A percentile compares a stretch with the other conserved stretches of the same genome.
phyloP scores from a whole-genome alignment of 1,140 invertebrate species.

The Drosophila azteca region DNA sequence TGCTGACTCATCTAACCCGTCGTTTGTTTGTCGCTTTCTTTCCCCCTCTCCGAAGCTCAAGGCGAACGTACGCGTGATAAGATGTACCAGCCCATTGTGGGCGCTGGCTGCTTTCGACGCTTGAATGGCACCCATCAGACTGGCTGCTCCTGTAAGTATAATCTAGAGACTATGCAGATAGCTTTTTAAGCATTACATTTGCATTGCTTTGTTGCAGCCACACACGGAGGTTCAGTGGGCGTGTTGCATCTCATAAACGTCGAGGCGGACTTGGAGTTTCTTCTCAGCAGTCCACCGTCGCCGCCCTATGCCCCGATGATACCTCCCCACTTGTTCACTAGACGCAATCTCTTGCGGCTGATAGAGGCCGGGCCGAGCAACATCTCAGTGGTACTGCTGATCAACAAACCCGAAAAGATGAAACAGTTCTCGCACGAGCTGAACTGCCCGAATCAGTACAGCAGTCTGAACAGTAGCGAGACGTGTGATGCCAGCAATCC shows the following conservation, averaged over 20 bases:
- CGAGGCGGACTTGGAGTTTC: slow-evolving; percentile 88
- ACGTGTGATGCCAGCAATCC: slow-evolving; percentile 79
- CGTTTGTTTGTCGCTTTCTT: slow-evolving; percentile 6
- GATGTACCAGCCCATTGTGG: slow-evolving; percentile 91
- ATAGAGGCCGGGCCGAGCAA: slow-evolving; percentile 83
- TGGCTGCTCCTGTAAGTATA: slow-evolving; percentile 93
- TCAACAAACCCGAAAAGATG: slow-evolving; percentile 82
- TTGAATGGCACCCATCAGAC: slow-evolving; percentile 96
- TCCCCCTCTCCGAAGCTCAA: slow-evolving; percentile 24
- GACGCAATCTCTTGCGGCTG: slow-evolving; percentile 84
- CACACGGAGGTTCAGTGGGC: slow-evolving; percentile 91
- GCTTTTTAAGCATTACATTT: neutral
- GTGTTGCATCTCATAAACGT: slow-evolving; percentile 90
- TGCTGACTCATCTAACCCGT: slow-evolving; percentile 52
- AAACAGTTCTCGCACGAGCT: slow-evolving; percentile 89
- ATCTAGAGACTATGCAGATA: neutral
- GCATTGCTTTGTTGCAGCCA: slow-evolving; percentile 83
- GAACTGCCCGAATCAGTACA: slow-evolving; percentile 92
- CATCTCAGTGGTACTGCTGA: slow-evolving; percentile 86
- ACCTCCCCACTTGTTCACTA: slow-evolving; percentile 87
- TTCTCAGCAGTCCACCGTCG: slow-evolving; percentile 88
- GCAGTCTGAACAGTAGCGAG: slow-evolving; percentile 82
- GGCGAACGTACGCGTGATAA: slow-evolving; percentile 88
- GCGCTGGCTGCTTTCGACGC: slow-evolving; percentile 92
- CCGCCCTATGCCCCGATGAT: slow-evolving; percentile 90